phyloP scores from a whole-genome alignment of 2,797 vertebrate species.

The Microchirus variegatus region DNA sequence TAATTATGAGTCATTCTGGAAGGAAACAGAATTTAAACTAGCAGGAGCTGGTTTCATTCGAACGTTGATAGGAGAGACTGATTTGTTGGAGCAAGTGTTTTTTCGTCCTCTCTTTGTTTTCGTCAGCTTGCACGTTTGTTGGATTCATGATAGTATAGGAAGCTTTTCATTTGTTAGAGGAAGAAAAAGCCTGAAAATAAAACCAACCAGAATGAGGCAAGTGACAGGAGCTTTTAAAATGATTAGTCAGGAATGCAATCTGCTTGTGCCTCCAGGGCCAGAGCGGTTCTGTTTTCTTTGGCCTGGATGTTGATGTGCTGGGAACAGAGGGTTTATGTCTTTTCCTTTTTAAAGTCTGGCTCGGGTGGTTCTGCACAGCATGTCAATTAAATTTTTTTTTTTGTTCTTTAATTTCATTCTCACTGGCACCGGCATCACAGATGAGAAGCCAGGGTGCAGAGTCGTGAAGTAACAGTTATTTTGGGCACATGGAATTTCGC shows the following conservation, averaged over 20 bases:
- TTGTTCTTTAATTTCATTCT: constrained; percentile 3
- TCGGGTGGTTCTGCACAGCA: too few species aligned
- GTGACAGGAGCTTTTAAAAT: constrained; percentile 6
- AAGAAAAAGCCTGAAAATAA: not conserved
- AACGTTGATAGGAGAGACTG: too few species aligned
- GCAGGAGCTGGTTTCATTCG: too few species aligned
- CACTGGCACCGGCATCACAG: not conserved
- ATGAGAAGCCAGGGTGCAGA: constrained; percentile 2
- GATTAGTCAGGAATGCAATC: constrained; percentile 11
- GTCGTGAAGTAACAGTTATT: too few species aligned
- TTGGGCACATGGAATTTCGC: too few species aligned
- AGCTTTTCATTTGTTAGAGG: not conserved
- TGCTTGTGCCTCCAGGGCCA: not conserved
- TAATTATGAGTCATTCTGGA: not conserved
- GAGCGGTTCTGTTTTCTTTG: not conserved
- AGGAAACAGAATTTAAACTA: not conserved
- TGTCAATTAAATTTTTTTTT: not conserved
- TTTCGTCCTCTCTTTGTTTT: too few species aligned
- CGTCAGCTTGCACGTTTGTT: too few species aligned
- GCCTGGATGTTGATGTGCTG: not conserved
- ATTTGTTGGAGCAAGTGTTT: not conserved
- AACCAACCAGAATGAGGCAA: not conserved
- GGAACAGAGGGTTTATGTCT: constrained; percentile 1
- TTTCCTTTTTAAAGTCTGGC: not conserved
- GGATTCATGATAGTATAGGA: not conserved